Evolutionary conservation across 2,888 invertebrate species (phyloP), one percentile per base, ranked within the genome.

Genomic region (Mythimna albipuncta): DNA sequence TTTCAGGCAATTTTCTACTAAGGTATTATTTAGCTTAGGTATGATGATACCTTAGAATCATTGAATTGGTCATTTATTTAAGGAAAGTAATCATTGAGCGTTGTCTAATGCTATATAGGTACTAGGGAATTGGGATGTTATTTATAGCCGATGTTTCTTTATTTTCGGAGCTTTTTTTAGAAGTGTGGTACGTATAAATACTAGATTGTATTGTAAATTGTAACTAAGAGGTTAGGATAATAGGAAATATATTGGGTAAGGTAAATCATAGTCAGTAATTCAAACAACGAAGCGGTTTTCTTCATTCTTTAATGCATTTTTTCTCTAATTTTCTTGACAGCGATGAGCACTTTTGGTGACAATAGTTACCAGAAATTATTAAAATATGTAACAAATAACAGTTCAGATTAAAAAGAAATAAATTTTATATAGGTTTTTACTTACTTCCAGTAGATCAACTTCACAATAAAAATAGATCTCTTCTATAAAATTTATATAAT

Each of bases 271-370:
- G 21, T 57, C 32, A 52, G n/a, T 52, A 88, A 84, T 84, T 84
- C 81, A 94, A 94, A 95, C 93, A 90, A 91, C 78, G 64, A 79
- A 65, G 77, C 91, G 79, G 89, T 94, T 95, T 94, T 95, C 95
- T 93, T 95, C 96, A 94, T 95, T 95, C 94, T 96, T 96, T 96
- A 96, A 96, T 96, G 96, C 96, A 95, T 95, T 96, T 85, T 80
- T 96, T 96, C 92, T 94, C 96, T 96, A 96, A 96, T 95, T 95
- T 96, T 96, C 94, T 96, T 95, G 97, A 97, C 97, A 97, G 97
- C 97, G 96, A 97, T 97, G 97, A 97, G 97, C 97, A 97, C 97
- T 97, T 97, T 97, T 97, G 97, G 97, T 97, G 97, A 97, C 97
- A 97, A 95, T 95, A 96, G 96, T 93, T 95, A 95, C 94, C 94